These are phyloP conservation scores for Epicampocera succincta DNA, from an alignment of 2,888 invertebrate genomes.

Conservation along the genomic window DNA sequence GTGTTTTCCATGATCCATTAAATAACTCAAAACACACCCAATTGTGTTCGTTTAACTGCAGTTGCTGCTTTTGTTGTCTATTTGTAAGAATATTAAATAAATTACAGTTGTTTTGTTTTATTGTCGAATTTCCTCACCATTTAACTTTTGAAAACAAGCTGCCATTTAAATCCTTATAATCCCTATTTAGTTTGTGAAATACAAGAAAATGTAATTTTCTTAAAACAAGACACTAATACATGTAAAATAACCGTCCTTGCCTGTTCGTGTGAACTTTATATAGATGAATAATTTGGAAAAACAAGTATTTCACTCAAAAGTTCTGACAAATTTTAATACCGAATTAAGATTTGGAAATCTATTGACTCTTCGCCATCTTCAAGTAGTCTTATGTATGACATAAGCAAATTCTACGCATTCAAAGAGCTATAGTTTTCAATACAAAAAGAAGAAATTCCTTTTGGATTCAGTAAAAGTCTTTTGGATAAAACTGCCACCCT, in stretches of 20 bases:
- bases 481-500: no score
- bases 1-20: no score
- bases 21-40: slow-evolving; percentile 28
- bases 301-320: no score
- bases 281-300: no score
- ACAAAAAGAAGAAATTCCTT: no score
- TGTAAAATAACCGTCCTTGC: not conserved
- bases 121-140: slow-evolving; percentile 67
- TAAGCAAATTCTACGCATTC: no score
- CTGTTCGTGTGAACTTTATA: no score
- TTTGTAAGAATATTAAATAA: slow-evolving; percentile 52
- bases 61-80: slow-evolving; percentile 33
- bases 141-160: slow-evolving; percentile 63
- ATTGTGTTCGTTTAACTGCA: slow-evolving; percentile 26
- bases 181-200: slow-evolving; percentile 55
- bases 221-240: slow-evolving; percentile 7
- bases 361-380: not conserved
- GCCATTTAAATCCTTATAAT: slow-evolving; percentile 64
- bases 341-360: not conserved
- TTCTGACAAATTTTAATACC: no score
- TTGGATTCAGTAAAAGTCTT: no score
- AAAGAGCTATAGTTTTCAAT: no score
- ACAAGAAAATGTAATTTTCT: slow-evolving; percentile 57
- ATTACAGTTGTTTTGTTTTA: slow-evolving; percentile 52
- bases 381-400: no score